Evolutionary conservation across 2,113 vertebrate genomes (phyloP), one percentile per base, ranked within the genome.

Genomic region (Gasterosteus nipponicus): DNA sequence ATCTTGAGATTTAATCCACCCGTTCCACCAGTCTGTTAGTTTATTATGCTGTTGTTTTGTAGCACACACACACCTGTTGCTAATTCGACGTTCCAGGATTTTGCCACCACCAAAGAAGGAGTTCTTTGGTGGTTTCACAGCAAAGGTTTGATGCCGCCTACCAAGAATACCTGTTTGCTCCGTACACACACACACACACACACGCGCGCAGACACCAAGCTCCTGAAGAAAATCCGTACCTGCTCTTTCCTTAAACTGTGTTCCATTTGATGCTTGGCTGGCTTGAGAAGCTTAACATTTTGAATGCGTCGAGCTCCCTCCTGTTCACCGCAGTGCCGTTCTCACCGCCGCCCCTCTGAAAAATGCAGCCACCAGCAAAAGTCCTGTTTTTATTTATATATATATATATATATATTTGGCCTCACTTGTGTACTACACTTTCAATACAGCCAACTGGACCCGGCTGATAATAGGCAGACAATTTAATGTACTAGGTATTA

Each of bases 401-500:
- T 18, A 47, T 22, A 51, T 41, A 9, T 22, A 10, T 53, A 10
- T 26, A 7, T n/a, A 38, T 89, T 84, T 81, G 75, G 86, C 84
- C 85, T 87, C 85, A 35, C 88, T 74, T 86, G 81, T 78, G 71
- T 75, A 83, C 84, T 89, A 79, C 81, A 77, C 85, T 92, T 92
- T 84, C 84, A 88, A 91, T 91, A 83, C 79, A 88, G 91, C 65
- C 73, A 75, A 92, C 92, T 94, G 93, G 88, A 59, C 85, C 70
- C 1, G 22, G 81, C 91, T 92, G 92, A 92, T 94, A 93, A 94
- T 93, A 73, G 77, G 53, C 73, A 60, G 39, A 81, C 86, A 86
- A 90, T 91, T 93, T 92, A 89, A 93, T 93, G 93, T 92, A 81
- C 86, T 66, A 82, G 80, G 87, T 92, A 89, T 93, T 92, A 89